A percentile compares a stretch with the other conserved stretches of the same genome.
These are phyloP conservation scores for Hermaeophaga mercurialis DNA, from an alignment of 2,888 invertebrate genomes.

Conservation along the genomic window DNA sequence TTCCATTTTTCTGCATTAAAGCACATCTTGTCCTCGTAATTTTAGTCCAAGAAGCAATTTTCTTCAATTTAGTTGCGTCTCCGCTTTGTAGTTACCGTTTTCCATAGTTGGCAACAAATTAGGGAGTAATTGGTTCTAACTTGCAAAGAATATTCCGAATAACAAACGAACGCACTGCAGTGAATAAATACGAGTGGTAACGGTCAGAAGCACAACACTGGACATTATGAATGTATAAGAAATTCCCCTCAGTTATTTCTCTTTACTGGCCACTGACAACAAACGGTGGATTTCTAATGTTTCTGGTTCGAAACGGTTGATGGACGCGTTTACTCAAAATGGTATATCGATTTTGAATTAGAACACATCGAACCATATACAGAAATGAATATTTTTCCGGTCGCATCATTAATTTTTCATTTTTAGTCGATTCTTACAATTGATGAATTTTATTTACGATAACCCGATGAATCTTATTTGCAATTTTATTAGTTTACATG, in stretches of 20 bases:
- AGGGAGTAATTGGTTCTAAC: conserved; percentile 30
- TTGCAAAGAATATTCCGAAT: conserved; percentile 28
- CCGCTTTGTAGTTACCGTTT: conserved; percentile 17
- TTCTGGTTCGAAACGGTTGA: not conserved
- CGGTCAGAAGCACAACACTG: conserved; percentile 24
- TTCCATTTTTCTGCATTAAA: not conserved
- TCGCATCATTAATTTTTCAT: too few relatives aligned
- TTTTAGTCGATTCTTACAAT: too few relatives aligned
- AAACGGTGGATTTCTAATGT: conserved; percentile 7
- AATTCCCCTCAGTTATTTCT: conserved; percentile 21
- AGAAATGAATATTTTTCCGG: too few relatives aligned
- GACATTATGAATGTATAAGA: conserved; percentile 32
- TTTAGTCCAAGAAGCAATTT: conserved; percentile 21
- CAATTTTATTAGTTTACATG: too few relatives aligned
- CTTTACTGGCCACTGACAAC: conserved; percentile 6
- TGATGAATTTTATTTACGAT: too few relatives aligned
- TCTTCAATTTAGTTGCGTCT: conserved; percentile 13
- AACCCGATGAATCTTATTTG: too few relatives aligned
- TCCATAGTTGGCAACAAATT: conserved; percentile 30
- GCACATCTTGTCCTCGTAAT: conserved; percentile 12
- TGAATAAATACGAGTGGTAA: conserved; percentile 24
- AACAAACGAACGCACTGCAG: conserved; percentile 6
- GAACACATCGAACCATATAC: too few relatives aligned
- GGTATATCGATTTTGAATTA: not conserved
- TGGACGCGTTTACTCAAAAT: not conserved